Conservation (phyloP, 2,888 invertebrate genomes). For the Timandra comae region DNA sequence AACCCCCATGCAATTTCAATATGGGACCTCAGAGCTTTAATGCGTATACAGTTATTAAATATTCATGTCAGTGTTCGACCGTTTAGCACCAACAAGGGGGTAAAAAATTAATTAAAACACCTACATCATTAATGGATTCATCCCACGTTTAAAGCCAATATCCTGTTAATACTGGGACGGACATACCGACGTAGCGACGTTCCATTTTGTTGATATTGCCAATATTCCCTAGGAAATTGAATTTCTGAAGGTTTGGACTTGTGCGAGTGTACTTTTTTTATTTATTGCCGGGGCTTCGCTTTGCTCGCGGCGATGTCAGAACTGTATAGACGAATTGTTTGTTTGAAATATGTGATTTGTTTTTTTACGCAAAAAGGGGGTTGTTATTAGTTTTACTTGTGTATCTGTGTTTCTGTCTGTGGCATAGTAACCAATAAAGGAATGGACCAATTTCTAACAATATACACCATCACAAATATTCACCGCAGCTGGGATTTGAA, state of each 20-base stretch:
- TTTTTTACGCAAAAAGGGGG: no score
- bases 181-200: constrained; percentile 25
- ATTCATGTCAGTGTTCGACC: no score
- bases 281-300: constrained; percentile 22
- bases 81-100: constrained; percentile 22
- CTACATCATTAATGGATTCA: constrained; percentile 38
- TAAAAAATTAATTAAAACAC: constrained; percentile 48
- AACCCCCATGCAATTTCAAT: no score
- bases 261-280: constrained; percentile 19
- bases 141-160: constrained; percentile 39
- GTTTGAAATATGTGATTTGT: constrained; percentile 4
- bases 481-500: no score
- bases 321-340: constrained; percentile 17
- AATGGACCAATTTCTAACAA: no score
- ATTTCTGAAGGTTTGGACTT: constrained; percentile 34
- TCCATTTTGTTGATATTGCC: constrained; percentile 48
- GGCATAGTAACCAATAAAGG: no score
- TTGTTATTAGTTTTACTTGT: no score
- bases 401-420: no score
- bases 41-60: no score
- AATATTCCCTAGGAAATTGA: constrained; percentile 49
- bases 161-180: constrained; percentile 40
- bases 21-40: no score
- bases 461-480: no score
- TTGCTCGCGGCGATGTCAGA: constrained; percentile 14